Percentiles rank a stretch among this genome's conserved stretches.
These are phyloP conservation scores for Chaetogeoica ovagalla DNA, from an alignment of 2,888 invertebrate genomes.

Conservation along the genomic window DNA sequence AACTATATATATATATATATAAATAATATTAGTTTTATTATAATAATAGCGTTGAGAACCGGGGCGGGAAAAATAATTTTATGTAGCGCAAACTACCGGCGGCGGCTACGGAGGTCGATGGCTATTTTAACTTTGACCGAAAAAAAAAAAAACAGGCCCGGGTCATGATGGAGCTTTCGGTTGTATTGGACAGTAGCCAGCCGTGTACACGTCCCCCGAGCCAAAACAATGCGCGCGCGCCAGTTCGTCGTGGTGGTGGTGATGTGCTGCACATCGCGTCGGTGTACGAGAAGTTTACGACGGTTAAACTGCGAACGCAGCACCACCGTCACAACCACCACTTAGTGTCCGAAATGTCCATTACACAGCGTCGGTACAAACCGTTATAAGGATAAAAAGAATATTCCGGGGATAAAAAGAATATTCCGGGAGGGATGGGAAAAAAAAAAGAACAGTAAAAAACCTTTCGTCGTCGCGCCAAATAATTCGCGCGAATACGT, in stretches of 20 bases:
- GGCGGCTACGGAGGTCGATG: conserved; percentile 5
- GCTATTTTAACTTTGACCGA: conserved; percentile 51
- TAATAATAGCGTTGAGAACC: background rate
- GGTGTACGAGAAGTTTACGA: too few relatives aligned
- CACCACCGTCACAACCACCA: too few relatives aligned
- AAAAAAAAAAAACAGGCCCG: conserved; percentile 22
- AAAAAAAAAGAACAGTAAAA: too few relatives aligned
- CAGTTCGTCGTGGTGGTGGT: background rate
- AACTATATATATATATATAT: background rate
- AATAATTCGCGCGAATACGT: too few relatives aligned
- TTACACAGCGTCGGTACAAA: too few relatives aligned
- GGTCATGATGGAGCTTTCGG: conserved; percentile 25
- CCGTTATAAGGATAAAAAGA: too few relatives aligned
- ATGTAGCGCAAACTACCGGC: conserved; percentile 26
- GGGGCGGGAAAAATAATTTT: conserved; percentile 15
- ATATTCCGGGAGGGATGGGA: too few relatives aligned
- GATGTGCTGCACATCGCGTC: background rate
- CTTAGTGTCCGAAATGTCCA: too few relatives aligned
- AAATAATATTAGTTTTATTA: too few relatives aligned
- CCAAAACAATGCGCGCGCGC: conserved; percentile 34
- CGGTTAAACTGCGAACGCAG: too few relatives aligned
- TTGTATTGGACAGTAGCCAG: conserved; percentile 39
- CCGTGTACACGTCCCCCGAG: background rate
- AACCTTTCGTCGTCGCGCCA: too few relatives aligned
- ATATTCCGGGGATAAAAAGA: too few relatives aligned